Percentiles rank a stretch among this genome's conserved stretches.
Evolutionary conservation across 2,113 vertebrate species (phyloP).

Genomic region (Ancistrus triradiatus): DNA sequence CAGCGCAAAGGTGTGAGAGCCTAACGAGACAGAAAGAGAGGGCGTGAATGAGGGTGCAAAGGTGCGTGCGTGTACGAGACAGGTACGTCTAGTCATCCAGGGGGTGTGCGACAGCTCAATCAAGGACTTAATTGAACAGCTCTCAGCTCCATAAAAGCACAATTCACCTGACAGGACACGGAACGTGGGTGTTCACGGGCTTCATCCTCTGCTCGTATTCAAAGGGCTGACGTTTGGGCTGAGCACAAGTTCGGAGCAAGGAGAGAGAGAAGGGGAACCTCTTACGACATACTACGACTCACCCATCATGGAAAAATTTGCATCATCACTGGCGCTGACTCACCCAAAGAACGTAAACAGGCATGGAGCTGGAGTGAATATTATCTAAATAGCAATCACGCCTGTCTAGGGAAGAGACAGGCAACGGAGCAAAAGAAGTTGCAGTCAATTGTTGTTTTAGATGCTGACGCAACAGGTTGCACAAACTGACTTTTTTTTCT

Average conservation of each 20-base stretch:
- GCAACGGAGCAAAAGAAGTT: background rate
- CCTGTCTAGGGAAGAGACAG: conserved; percentile 41
- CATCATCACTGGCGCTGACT: conserved; percentile 57
- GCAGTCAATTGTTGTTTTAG: conserved; percentile 26
- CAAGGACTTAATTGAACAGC: conserved; percentile 16
- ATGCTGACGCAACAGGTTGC: conserved; percentile 28
- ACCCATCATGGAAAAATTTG: conserved; percentile 58
- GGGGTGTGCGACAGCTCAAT: conserved; percentile 52
- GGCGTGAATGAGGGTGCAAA: conserved; percentile 60
- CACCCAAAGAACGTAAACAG: conserved; percentile 49
- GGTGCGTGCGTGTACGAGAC: conserved; percentile 33
- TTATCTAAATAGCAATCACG: conserved; percentile 47
- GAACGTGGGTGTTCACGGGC: background rate
- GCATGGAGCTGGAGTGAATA: conserved; percentile 46
- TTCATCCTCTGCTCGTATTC: background rate
- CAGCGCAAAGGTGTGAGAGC: conserved; percentile 70
- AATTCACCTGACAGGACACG: background rate
- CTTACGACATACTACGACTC: conserved; percentile 48
- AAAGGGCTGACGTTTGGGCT: too few species aligned
- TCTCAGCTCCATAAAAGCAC: background rate
- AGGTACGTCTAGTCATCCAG: conserved; percentile 1
- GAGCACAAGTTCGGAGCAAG: too few species aligned
- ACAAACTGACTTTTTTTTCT: background rate
- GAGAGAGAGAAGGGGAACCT: too few species aligned
- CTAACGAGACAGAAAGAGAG: conserved; percentile 69